Evolutionary conservation across 2,888 invertebrate species (phyloP).

Genomic region (Chrysomela aeneicollis): DNA sequence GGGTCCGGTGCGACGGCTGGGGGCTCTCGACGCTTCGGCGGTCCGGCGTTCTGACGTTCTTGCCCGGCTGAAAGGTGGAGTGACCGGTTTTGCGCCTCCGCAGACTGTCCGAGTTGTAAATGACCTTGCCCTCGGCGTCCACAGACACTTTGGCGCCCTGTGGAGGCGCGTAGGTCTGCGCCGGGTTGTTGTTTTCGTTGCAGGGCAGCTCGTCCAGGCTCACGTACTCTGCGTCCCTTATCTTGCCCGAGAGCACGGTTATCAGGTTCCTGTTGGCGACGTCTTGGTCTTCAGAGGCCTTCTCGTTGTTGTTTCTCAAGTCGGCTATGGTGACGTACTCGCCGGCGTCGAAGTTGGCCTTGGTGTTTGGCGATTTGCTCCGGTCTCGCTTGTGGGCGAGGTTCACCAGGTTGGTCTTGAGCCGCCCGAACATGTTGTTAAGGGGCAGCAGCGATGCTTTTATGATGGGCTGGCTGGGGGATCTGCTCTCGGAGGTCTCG

Average conservation of each 20-base stretch:
- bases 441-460: slow-evolving; percentile 68
- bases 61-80: slow-evolving; percentile 88
- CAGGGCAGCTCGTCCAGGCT: slow-evolving; percentile 80
- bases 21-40: slow-evolving; percentile 64
- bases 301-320: slow-evolving; percentile 80
- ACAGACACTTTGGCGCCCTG: slow-evolving; percentile 82
- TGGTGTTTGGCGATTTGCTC: slow-evolving; percentile 65
- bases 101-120: slow-evolving; percentile 87
- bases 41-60: slow-evolving; percentile 76
- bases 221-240: slow-evolving; percentile 78
- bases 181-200: slow-evolving; percentile 48
- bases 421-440: slow-evolving; percentile 76
- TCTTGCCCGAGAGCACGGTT: slow-evolving; percentile 67
- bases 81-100: slow-evolving; percentile 81
- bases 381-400: slow-evolving; percentile 51
- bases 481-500: slow-evolving; percentile 35
- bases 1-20: slow-evolving; percentile 59
- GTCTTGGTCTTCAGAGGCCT: slow-evolving; percentile 62
- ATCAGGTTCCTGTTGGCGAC: slow-evolving; percentile 71
- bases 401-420: slow-evolving; percentile 63
- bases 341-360: slow-evolving; percentile 66
- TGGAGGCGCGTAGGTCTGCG: slow-evolving; percentile 53
- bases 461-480: slow-evolving; percentile 53
- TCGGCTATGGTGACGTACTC: slow-evolving; percentile 89
- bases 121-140: slow-evolving; percentile 87